These are phyloP conservation scores for Hystrix cristata DNA, from an alignment of 2,113 vertebrate species.

Conservation along the genomic window DNA sequence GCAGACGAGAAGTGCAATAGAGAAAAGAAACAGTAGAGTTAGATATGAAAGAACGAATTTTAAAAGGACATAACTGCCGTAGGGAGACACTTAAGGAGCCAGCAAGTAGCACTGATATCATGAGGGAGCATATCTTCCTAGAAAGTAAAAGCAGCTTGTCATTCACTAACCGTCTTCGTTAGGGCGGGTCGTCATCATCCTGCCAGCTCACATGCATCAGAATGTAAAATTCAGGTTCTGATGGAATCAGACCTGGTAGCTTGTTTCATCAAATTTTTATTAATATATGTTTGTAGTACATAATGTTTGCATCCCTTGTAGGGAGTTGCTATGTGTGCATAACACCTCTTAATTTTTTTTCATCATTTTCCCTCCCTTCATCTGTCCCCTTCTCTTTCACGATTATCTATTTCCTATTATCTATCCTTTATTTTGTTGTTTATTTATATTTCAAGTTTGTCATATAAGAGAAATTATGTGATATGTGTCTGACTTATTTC, in stretches of 20 bases:
- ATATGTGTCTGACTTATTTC: background rate
- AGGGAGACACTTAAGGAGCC: background rate
- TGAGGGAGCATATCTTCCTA: background rate
- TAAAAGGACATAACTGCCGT: background rate
- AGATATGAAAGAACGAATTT: conserved; percentile 13
- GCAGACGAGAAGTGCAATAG: conserved; percentile 11
- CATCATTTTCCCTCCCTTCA: background rate
- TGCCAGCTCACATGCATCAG: background rate
- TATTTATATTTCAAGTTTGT: background rate
- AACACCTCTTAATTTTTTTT: background rate
- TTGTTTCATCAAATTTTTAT: background rate
- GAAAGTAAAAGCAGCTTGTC: conserved; percentile 32
- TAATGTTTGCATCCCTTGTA: background rate
- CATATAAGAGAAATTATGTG: background rate
- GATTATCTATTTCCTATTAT: background rate
- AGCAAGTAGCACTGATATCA: background rate
- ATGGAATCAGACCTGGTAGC: background rate
- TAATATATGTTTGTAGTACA: background rate
- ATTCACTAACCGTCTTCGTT: background rate
- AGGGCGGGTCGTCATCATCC: background rate
- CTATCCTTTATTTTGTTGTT: background rate
- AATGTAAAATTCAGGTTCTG: conserved; percentile 4
- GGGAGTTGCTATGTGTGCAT: background rate
- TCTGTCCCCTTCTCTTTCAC: background rate
- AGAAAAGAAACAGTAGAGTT: background rate